Evolutionary conservation across 2,113 vertebrate genomes (phyloP).

Genomic region (Chionomys nivalis): DNA sequence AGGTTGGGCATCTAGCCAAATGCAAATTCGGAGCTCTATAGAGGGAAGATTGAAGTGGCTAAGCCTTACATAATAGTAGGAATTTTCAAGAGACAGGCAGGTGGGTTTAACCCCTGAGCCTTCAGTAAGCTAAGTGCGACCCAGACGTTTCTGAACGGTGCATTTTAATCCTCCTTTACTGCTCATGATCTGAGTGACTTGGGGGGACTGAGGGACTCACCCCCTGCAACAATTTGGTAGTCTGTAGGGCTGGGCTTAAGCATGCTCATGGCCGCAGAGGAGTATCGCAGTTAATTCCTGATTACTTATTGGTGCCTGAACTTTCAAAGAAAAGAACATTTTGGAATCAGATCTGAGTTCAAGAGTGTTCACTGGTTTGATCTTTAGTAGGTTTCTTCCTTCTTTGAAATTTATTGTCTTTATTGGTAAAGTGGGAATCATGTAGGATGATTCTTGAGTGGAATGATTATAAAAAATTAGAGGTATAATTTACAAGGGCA

Average conservation of each 20-base stretch:
- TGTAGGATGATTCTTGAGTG: not conserved
- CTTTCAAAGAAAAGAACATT: slow-evolving; percentile 12
- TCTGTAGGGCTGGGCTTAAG: not conserved
- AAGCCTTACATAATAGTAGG: slow-evolving; percentile 51
- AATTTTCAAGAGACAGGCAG: slow-evolving; percentile 61
- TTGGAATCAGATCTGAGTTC: slow-evolving; percentile 27
- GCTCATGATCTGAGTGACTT: not conserved
- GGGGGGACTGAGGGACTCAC: not conserved
- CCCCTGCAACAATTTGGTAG: not conserved
- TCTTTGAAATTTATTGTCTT: slow-evolving; percentile 37
- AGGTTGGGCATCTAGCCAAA: slow-evolving; percentile 65
- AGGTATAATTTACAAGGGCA: not conserved
- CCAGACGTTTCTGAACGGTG: not conserved
- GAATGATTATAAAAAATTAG: slow-evolving; percentile 5
- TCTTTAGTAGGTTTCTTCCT: not conserved
- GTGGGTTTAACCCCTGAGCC: slow-evolving; percentile 64
- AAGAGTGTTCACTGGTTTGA: slow-evolving; percentile 22
- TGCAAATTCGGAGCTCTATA: slow-evolving; percentile 39
- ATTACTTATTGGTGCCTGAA: not conserved
- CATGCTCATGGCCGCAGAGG: not conserved
- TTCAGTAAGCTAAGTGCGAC: slow-evolving; percentile 41
- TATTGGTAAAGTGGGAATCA: not conserved
- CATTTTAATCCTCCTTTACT: slow-evolving; percentile 16
- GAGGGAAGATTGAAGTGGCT: slow-evolving; percentile 63
- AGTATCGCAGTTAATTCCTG: not conserved